These are phyloP conservation scores for Dendrolimus houi DNA, from an alignment of 2,888 invertebrate species.

Conservation along the genomic window DNA sequence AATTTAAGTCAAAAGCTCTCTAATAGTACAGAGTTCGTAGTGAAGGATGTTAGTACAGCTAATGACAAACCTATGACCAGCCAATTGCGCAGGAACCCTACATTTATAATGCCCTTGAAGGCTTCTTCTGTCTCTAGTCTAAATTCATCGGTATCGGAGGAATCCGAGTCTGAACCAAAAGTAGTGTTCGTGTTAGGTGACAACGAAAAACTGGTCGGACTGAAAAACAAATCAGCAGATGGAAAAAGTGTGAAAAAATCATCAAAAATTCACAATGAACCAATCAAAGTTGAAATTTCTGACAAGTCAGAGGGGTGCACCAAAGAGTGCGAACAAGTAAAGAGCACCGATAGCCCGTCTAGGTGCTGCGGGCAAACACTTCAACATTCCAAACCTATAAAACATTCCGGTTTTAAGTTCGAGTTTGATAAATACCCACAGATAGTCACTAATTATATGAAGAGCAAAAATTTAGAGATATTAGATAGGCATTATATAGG, in stretches of 20 bases:
- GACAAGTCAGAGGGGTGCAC: constrained; percentile 28
- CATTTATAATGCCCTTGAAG: constrained; percentile 42
- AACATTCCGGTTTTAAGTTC: constrained; percentile 84
- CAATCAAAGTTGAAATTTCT: constrained; percentile 22
- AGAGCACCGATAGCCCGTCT: constrained; percentile 45
- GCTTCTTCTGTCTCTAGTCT: constrained; percentile 52
- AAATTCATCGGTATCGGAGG: constrained; percentile 45
- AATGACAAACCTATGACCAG: constrained; percentile 29
- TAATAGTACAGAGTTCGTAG: constrained; percentile 35
- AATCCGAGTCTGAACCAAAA: constrained; percentile 43
- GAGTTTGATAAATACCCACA: constrained; percentile 85
- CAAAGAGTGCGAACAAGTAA: constrained; percentile 29
- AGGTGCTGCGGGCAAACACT: constrained; percentile 68
- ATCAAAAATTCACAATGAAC: constrained; percentile 41
- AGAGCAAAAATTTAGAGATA: constrained; percentile 82
- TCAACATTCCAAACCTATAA: constrained; percentile 77
- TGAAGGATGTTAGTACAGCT: constrained; percentile 22
- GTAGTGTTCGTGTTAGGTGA: constrained; percentile 85
- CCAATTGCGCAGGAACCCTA: constrained; percentile 43
- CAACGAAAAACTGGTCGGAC: constrained; percentile 79
- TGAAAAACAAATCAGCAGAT: constrained; percentile 73
- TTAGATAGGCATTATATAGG: constrained; percentile 77
- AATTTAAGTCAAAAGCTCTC: constrained; percentile 57
- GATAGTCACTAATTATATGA: constrained; percentile 85
- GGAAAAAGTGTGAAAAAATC: constrained; percentile 61